Conservation (phyloP, 2,888 invertebrate genomes). For the Chironomus tentans region DNA sequence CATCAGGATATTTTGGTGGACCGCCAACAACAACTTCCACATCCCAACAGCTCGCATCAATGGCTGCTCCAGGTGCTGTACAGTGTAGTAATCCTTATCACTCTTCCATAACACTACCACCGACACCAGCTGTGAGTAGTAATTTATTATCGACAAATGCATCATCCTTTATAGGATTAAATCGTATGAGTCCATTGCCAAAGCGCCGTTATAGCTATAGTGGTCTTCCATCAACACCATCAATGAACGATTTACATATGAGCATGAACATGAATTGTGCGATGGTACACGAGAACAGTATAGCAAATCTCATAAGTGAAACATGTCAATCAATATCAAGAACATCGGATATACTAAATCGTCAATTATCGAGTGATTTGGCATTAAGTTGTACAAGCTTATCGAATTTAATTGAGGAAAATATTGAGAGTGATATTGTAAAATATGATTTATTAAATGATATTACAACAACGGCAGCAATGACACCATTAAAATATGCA, state of each 20-base stretch:
- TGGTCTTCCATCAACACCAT: conserved; percentile 40
- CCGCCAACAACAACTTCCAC: conserved; percentile 21
- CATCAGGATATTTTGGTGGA: not conserved
- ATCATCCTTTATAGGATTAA: conserved; percentile 24
- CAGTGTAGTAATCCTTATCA: conserved; percentile 4
- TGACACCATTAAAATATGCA: conserved; percentile 11
- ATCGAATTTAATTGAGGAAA: conserved; percentile 27
- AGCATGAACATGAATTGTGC: not conserved
- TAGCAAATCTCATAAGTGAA: conserved; percentile 42
- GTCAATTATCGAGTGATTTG: conserved; percentile 30
- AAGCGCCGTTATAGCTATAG: conserved; percentile 42
- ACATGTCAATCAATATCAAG: conserved; percentile 43
- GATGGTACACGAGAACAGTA: conserved; percentile 36
- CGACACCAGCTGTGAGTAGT: conserved; percentile 3
- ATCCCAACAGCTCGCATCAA: conserved; percentile 29
- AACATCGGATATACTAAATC: conserved; percentile 41
- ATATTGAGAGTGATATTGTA: conserved; percentile 25
- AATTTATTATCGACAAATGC: conserved; percentile 20
- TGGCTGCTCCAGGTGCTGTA: conserved; percentile 41
- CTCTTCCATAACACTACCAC: not conserved
- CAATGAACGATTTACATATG: conserved; percentile 36
- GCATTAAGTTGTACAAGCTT: conserved; percentile 10
- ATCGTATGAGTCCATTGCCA: conserved; percentile 32
- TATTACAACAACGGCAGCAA: conserved; percentile 16
- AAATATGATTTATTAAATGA: conserved; percentile 25